phyloP scores from a whole-genome alignment of 2,797 vertebrate species.

The Melanotaenia parkinsoni region DNA sequence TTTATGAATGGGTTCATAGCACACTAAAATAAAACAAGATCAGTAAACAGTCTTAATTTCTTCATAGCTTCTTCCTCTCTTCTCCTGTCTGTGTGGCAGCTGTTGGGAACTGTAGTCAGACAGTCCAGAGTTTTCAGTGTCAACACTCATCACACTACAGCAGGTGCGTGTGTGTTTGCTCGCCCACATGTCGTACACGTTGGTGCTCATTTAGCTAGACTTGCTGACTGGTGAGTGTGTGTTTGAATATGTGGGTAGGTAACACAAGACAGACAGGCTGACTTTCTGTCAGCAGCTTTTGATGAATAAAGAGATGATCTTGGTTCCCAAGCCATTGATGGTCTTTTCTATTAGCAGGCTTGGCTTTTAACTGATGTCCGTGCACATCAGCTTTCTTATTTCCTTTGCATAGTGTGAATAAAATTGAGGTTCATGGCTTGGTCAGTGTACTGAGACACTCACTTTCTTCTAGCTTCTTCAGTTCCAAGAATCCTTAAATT shows the following conservation, averaged over 20 bases:
- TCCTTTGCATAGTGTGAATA: neutral
- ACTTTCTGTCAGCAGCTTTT: slow-evolving; percentile 67
- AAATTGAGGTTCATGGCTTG: neutral
- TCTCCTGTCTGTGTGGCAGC: slow-evolving; percentile 55
- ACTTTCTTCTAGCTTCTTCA: neutral
- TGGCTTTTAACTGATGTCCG: neutral
- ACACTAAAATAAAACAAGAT: neutral
- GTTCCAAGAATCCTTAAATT: neutral
- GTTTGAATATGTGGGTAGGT: slow-evolving; percentile 3
- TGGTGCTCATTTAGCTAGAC: slow-evolving; percentile 50
- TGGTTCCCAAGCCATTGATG: slow-evolving; percentile 9
- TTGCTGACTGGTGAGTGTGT: slow-evolving; percentile 51
- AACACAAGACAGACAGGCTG: slow-evolving; percentile 41
- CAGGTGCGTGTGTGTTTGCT: slow-evolving; percentile 55
- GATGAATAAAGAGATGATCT: slow-evolving; percentile 61
- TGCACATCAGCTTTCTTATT: slow-evolving; percentile 22
- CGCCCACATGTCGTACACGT: slow-evolving; percentile 47
- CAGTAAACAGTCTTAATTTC: neutral
- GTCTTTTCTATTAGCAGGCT: too few species aligned
- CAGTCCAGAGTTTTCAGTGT: slow-evolving; percentile 58
- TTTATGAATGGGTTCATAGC: neutral
- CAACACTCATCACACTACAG: slow-evolving; percentile 59
- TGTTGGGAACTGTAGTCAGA: slow-evolving; percentile 59
- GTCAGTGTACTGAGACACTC: neutral
- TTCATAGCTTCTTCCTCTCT: slow-evolving; percentile 19